Evolutionary conservation across 2,888 invertebrate genomes (phyloP), one percentile per base, ranked within the genome.

Genomic region (Drosophila infuscata): DNA sequence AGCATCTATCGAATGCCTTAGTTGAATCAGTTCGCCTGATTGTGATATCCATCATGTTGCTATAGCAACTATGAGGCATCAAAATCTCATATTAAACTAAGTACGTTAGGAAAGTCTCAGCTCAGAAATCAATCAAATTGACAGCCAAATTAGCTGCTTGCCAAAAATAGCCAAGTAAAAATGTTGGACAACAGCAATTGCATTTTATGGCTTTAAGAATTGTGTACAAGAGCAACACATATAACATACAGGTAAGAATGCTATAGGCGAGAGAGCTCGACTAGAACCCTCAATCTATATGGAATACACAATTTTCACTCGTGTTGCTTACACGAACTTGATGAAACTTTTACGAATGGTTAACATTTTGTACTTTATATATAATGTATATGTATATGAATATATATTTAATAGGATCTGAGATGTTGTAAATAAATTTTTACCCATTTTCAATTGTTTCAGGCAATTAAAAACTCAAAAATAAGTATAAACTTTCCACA

Each of bases 51-150:
- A 20, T 46, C 46, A 11, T 25, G 35, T 52, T 53, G 25, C 11
- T 53, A 48, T 62, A n/a, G 48, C 12, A 46, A 48, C 62, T 61
- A n/a, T 61, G 15, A 15, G 25, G 36, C 46, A 53, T 9, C 5
- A 1, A 20, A 25, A 33, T 43, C 17, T 41, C 4, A 38, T 33
- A 29, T 43, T 43, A 11, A 41, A 7, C 15, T 30, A 12, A 52
- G 12, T 12, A 4, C 0, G 6, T 2, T n/a, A 25, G 12, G 30
- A 12, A 56, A 29, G 12, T 32, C 32, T 12, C 20, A 63, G 36
- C 15, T 36, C n/a, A 7, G 17, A 25, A 46, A 53, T 53, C 64
- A 64, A 46, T 52, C 36, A 48, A 32, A 32, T 11, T 36, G 25
- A 30, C 64, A 32, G 30, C 20, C 25, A 54, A 54, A 29, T 29